Evolutionary conservation across 2,888 invertebrate genomes (phyloP), one percentile per base, ranked within the genome.

Genomic region (Hypolimnas misippus): DNA sequence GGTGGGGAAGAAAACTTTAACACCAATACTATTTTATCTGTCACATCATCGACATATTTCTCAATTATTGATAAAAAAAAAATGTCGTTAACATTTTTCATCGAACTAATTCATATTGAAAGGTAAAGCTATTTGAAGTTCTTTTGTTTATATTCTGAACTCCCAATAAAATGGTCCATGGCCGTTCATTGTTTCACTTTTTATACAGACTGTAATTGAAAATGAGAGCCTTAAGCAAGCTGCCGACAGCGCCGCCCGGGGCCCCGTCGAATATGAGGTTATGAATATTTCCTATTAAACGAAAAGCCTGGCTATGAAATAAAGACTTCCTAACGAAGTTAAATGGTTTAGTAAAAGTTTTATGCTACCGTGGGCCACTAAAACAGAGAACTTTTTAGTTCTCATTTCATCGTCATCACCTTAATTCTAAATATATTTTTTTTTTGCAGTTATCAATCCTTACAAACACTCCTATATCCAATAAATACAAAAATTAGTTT

Each of bases 331-430:
- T 70, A 74, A 73, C 70, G 70, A 73, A 72, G 71, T 73, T 75
- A 71, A 76, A 75, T 73, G 72, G 71, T 73, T 75, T 73, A 71
- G 70, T 71, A 70, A 69, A 76, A 76, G 68, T 76, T 76, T 69
- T 65, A 69, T 62, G 60, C 62, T 62, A 57, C 35, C 16, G 55
- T 49, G 57, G 69, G 74, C 71, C 64, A 65, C 21, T 46, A 53
- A 61, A 65, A 49, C 8, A 40, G 66, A 64, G 69, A 12, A 0
- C 40, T 19, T n/a, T 14, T 49, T 16, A 25, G 29, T 51, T 33
- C 12, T 33, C 33, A 6, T 1, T n/a, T n/a, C n/a, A n/a, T n/a
- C n/a, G n/a, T n/a, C n/a, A n/a, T n/a, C n/a, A n/a, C n/a, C n/a
- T n/a, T n/a, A n/a, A n/a, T n/a, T n/a, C n/a, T n/a, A n/a, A n/a